Base-by-base conservation (phyloP, 2,113 vertebrate genomes). In the Nesospiza acunhae region DNA sequence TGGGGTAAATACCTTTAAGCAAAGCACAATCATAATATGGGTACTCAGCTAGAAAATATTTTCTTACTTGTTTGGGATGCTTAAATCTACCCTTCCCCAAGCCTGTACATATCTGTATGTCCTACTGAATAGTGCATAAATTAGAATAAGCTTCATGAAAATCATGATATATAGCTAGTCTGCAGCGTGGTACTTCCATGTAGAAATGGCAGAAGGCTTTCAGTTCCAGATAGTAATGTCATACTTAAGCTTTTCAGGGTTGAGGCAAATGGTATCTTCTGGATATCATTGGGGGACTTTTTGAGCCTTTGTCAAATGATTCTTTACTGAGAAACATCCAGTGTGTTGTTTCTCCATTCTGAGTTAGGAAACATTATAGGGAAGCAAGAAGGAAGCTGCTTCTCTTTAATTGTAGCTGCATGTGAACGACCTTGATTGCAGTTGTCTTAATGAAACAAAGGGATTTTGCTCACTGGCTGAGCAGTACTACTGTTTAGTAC, bases 1-100 rank as follows among this genome's bases (percentile, higher is more conserved):
- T 68, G 68, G 37, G 58, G 31, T 96, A 92, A 89, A 94, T 96
- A 92, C 88, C 78, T 97, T 96, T 88, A 87, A 95, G 93, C 94
- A 88, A 85, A 95, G 82, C 68, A 78, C 58, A 74, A 10, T 90
- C 75, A 73, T 87, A 82, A 81, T 93, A 39, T 78, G 66, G 42
- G 72, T 90, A 87, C 58, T 95, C 80, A 83, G 28, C 52, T 77
- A 87, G 87, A 95, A 94, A 95, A 90, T 82, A 69, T 44, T 94
- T 91, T 68, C 15, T 26, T 96, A 59, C 39, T 84, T 97, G 50
- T 80, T 94, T 94, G 94, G 68, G 94, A 86, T 94, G 73, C 78
- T 94, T 72, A 73, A 92, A 49, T 86, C 39, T 69, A 28, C 87
- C 58, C 59, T 95, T 68, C 55, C 73, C 19, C 19, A 75, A 52